A percentile compares a stretch with the other conserved stretches of the same genome.
Conservation (phyloP, 2,888 invertebrate genomes). For the Muschampia plurimacula region DNA sequence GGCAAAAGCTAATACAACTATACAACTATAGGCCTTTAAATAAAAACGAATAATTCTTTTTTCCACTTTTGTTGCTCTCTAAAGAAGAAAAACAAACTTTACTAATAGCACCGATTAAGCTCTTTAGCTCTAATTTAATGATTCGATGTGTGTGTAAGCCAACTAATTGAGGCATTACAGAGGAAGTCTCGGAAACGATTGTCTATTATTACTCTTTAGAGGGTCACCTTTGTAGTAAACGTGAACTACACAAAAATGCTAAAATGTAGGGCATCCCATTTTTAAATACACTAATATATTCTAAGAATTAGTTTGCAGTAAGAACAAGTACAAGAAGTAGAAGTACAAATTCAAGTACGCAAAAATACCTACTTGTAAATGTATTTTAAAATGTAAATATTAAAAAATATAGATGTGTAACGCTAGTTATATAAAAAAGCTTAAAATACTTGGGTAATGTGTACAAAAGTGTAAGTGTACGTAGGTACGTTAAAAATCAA, state of each 20-base stretch:
- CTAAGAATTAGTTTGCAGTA: too few species aligned
- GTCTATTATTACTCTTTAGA: neutral
- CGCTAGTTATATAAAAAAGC: too few species aligned
- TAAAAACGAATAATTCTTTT: neutral
- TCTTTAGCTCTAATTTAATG: neutral
- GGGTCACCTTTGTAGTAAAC: neutral
- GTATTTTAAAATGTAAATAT: neutral
- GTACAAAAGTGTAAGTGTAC: neutral
- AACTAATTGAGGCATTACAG: conserved; percentile 6
- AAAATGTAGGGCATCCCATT: too few species aligned
- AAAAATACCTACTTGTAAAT: neutral
- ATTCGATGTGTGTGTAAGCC: conserved; percentile 2
- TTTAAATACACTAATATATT: too few species aligned
- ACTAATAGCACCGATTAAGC: neutral
- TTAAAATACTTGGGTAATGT: too few species aligned
- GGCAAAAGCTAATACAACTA: too few species aligned
- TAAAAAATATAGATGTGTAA: too few species aligned
- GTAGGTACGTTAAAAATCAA: neutral
- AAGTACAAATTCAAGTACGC: neutral
- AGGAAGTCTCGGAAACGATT: conserved; percentile 14
- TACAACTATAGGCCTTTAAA: too few species aligned
- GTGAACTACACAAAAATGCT: neutral
- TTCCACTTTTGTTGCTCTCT: neutral
- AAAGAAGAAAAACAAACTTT: conserved; percentile 1
- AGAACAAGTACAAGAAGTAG: too few species aligned